Base-by-base conservation (phyloP, 2,888 invertebrate genomes). In the Lasioglossum malachurum region DNA sequence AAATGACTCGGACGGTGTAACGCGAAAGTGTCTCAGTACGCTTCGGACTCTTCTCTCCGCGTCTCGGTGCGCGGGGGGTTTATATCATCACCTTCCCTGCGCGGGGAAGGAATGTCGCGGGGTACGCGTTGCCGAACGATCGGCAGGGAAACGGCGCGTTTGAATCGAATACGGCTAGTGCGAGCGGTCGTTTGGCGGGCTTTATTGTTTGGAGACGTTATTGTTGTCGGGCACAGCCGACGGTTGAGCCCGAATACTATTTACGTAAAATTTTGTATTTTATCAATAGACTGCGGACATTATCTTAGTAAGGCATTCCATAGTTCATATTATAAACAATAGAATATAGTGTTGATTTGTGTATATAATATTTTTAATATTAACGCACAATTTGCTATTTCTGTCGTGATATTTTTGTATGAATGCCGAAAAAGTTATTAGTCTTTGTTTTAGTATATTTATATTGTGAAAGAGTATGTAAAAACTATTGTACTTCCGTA, bases 351-450 rank as follows among this genome's bases (percentile, higher is more conserved):
- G 16, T 82, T 79, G 67, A 80, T 64, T 31, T 78, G 2, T 79
- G 19, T 53, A 27, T 44, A 74, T 31, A 74, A 38, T 71, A 53
- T 69, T 84, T 84, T 60, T 35, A 57, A 73, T 73, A 74, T 69
- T 57, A 57, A 69, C 71, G 64, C 76, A 79, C 23, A 60, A 69
- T 64, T 81, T 73, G 4, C 27, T 60, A 57, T 78, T 75, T 78
- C 80, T 84, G 75, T 75, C 80, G 67, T 60, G 16, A 71, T 78
- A 46, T 75, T 78, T 77, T 64, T 80, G 78, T 73, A 73, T 60
- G 27, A 57, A 67, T 67, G 41, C 67, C 35, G 57, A 38, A 27
- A 75, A 73, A 44, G n/a, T 73, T 16, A 46, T 38, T n/a, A 19
- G 44, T 57, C 53, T 64, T 7, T 27, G 35, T n/a, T 23, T 60